Evolutionary conservation across 1,140 invertebrate species (phyloP).

Genomic region (Calliopsis andreniformis): DNA sequence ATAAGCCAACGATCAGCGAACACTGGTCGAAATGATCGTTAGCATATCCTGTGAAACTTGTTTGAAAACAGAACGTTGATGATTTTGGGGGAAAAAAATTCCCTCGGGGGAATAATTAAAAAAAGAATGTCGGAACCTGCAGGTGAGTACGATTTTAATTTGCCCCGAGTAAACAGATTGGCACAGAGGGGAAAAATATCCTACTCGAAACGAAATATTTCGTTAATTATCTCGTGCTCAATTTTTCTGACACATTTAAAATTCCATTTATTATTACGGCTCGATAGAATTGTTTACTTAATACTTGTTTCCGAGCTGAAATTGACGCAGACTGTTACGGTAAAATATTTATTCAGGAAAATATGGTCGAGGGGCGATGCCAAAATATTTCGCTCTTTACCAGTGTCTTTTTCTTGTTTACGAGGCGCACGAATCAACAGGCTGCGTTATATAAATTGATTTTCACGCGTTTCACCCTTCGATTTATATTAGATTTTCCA

Average conservation of each 20-base stretch:
- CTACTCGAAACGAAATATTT: not conserved
- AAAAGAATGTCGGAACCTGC: too few relatives aligned
- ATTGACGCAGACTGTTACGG: too few relatives aligned
- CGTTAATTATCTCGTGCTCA: not conserved
- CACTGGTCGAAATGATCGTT: not conserved
- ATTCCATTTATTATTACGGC: not conserved
- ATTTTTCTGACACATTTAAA: not conserved
- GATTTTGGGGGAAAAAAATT: not conserved
- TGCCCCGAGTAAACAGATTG: not conserved
- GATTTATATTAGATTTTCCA: conserved; percentile 71
- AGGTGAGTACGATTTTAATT: too few relatives aligned
- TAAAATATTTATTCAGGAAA: too few relatives aligned
- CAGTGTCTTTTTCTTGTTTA: too few relatives aligned
- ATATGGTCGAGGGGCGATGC: too few relatives aligned
- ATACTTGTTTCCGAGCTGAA: too few relatives aligned
- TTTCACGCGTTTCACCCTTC: not conserved
- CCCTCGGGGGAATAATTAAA: too few relatives aligned
- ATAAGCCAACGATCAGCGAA: not conserved
- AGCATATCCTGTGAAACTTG: not conserved
- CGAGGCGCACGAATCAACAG: not conserved
- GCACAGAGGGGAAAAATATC: not conserved
- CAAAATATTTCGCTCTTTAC: too few relatives aligned
- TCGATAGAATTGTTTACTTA: too few relatives aligned
- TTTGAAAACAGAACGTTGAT: not conserved
- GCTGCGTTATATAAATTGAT: not conserved